A percentile compares a stretch with the other conserved stretches of the same genome.
phyloP scores from a whole-genome alignment of 2,113 vertebrate species.

The Ploceus nigricollis region DNA sequence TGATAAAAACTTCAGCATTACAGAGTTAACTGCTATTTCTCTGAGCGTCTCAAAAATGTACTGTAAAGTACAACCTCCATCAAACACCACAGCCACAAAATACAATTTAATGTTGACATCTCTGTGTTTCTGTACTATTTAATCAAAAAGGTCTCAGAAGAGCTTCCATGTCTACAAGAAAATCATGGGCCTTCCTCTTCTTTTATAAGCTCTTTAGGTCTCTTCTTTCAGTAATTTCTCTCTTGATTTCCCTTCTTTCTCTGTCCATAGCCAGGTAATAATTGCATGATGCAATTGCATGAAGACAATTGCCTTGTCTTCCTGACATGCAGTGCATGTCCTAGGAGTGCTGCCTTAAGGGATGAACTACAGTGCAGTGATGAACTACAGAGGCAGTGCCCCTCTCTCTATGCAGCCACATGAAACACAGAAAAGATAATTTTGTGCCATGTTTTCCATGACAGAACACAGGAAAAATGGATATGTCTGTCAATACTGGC shows the following conservation, averaged over 20 bases:
- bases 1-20: not conserved
- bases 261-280: not conserved
- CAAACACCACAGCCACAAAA: not conserved
- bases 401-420: not conserved
- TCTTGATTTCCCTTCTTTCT: not conserved
- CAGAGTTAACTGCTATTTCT: not conserved
- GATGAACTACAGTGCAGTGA: not conserved
- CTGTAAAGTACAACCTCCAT: not conserved
- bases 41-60: not conserved
- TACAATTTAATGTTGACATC: not conserved
- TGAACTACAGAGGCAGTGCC: not conserved
- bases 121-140: not conserved
- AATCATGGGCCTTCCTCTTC: not conserved
- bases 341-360: not conserved
- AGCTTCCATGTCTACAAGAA: not conserved
- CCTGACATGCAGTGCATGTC: not conserved
- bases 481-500: not conserved
- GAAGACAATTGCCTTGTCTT: not conserved
- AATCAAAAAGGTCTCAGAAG: not conserved
- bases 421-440: not conserved
- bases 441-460: not conserved
- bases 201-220: not conserved
- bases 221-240: not conserved
- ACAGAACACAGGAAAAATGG: not conserved
- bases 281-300: not conserved